These are phyloP conservation scores for Brachynemurus nebulosus DNA, from an alignment of 2,888 invertebrate genomes.

Conservation along the genomic window DNA sequence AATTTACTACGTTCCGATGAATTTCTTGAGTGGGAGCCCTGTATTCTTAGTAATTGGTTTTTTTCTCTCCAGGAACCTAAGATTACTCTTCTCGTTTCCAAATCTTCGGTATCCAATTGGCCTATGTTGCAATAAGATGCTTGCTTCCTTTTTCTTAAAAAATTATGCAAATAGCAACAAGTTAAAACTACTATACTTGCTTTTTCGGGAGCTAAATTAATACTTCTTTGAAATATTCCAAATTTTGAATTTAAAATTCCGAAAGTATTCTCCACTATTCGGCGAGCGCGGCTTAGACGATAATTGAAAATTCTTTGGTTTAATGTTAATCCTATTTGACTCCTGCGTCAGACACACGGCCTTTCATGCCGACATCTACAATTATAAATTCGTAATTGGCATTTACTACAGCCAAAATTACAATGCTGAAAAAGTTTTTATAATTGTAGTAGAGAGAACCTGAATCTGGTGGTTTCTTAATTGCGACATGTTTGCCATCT, in stretches of 20 bases:
- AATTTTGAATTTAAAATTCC: constrained; percentile 1
- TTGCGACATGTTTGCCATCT: no score
- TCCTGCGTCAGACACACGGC: constrained; percentile 15
- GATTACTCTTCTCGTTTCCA: neutral
- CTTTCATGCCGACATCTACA: constrained; percentile 19
- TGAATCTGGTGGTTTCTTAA: constrained; percentile 17
- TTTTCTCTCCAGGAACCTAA: neutral
- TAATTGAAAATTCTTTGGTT: constrained; percentile 2
- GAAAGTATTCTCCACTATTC: constrained; percentile 1
- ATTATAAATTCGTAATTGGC: constrained; percentile 18
- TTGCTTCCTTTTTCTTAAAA: constrained; percentile 1
- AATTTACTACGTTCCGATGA: constrained; percentile 8
- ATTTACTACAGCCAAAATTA: constrained; percentile 17
- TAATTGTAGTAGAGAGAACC: constrained; percentile 19
- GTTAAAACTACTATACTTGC: neutral
- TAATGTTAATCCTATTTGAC: neutral
- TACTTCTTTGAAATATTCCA: neutral
- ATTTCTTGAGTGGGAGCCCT: constrained; percentile 10
- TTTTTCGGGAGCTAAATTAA: constrained; percentile 2
- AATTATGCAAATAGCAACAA: constrained; percentile 1
- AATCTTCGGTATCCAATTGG: neutral
- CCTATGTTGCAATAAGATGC: neutral
- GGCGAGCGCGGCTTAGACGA: neutral
- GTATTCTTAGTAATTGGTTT: constrained; percentile 9
- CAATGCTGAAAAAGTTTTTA: constrained; percentile 17